Percentiles rank a stretch among this genome's conserved stretches.
Conservation (phyloP, 64 coral and sea anemone species). For the Montipora efflorescens region DNA sequence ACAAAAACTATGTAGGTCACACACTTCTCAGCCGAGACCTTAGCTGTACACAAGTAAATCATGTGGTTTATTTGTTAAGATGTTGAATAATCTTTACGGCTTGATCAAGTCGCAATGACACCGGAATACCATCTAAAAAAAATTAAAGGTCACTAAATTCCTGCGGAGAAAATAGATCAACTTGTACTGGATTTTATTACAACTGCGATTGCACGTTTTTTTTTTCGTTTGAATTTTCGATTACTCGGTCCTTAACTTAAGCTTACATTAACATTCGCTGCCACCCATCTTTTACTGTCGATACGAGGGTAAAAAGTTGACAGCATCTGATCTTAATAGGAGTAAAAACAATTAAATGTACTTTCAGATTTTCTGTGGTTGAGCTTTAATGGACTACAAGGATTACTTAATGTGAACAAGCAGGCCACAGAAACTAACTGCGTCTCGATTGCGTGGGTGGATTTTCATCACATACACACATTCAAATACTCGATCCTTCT, state of each 20-base stretch:
- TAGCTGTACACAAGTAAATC: not conserved
- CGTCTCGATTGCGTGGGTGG: not conserved
- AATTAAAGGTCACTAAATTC: not conserved
- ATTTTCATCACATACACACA: not conserved
- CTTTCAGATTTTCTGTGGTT: not conserved
- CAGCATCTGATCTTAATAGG: not conserved
- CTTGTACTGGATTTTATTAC: not conserved
- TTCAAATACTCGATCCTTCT: slow-evolving; percentile 3
- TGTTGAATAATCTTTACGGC: not conserved
- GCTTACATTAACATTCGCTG: not conserved
- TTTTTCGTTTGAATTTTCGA: not conserved
- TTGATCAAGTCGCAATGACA: not conserved
- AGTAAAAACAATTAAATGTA: not conserved
- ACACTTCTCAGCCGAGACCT: too few species aligned
- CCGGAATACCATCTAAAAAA: not conserved
- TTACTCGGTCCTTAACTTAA: not conserved
- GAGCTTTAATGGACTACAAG: not conserved
- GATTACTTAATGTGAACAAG: not conserved
- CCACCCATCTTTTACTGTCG: not conserved
- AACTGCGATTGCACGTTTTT: not conserved
- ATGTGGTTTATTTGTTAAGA: not conserved
- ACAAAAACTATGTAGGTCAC: too few species aligned
- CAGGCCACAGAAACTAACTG: not conserved
- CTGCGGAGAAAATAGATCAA: not conserved
- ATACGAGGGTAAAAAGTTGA: not conserved